Base-by-base conservation (phyloP, 2,113 vertebrate species). In the Paradisaea rubra region DNA sequence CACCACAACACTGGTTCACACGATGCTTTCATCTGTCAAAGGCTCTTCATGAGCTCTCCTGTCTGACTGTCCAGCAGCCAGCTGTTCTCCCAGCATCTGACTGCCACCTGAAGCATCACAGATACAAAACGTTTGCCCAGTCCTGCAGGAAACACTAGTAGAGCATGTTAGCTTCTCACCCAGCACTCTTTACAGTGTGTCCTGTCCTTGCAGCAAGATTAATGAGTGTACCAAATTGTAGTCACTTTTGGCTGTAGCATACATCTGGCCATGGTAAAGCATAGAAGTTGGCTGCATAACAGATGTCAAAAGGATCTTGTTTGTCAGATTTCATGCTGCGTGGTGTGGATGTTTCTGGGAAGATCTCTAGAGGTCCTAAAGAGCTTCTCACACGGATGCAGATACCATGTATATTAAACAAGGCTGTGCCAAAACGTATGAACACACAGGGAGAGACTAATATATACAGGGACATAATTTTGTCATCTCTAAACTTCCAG, bases 231-330 rank as follows among this genome's bases (percentile, higher is more conserved):
- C 15, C 27, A 39, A 77, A 35, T 2, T 4, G 3, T 3, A 44
- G 15, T 8, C 0, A 1, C 52, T 59, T 65, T 69, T 60, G 64
- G 28, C 28, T 47, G 23, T 11, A 33, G 20, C 4, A 6, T 31
- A 15, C 1, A 3, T 19, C 33, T 77, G 44, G 18, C 8, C 31
- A 57, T 21, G 7, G 19, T 66, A 24, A 54, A 41, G 15, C 28
- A 33, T 1, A 63, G 57, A 71, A 54, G 8, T 6, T 2, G 2
- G 24, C 12, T 25, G 9, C 7, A 4, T 24, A 76, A 60, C 0
- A 4, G 28, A 39, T 47, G 21, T 47, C 39, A 72, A 60, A 81
- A 69, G 13, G 20, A 61, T 31, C 35, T 41, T 54, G 21, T 1
- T 56, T 52, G 17, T 45, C 39, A 68, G 44, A 54, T 61, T 52